Evolutionary conservation across 2,113 vertebrate genomes (phyloP), one percentile per base, ranked within the genome.

Genomic region (Dendropsophus ebraccatus): DNA sequence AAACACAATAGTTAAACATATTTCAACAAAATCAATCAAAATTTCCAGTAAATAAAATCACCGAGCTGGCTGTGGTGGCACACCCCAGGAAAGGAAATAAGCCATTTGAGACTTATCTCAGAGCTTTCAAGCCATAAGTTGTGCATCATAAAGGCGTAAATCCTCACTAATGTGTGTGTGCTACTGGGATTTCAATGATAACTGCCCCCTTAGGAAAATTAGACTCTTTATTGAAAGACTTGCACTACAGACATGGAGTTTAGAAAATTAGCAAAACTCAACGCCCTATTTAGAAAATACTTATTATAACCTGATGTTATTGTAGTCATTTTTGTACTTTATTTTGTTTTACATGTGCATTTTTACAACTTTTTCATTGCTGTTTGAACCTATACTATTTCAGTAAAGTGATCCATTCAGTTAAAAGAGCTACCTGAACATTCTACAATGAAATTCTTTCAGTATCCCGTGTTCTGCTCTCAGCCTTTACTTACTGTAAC

Each of bases 141-240:
- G 28, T 73, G 37, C 78, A 25, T 19, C 32, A 86, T 80, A 87
- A 90, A 82, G 89, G 94, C 90, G 94, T 95, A 96, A 96, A 95
- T 93, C 92, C 88, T 88, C 93, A 91, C 95, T 96, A 95, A 96
- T 93, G 92, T 94, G 92, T 87, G 88, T 92, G 89, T 91, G 91
- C 90, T 89, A 91, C 83, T 89, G 93, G 93, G 93, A 93, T 90
- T 92, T 93, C 91, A 90, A 92, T 91, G 93, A 94, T 94, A 94
- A 95, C 93, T 92, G 90, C 92, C 93, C 95, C 87, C 92, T 88
- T 89, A 90, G 90, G 91, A 91, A 86, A 75, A 88, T 80, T 54
- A 74, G 87, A 84, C 88, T 95, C 92, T 88, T 94, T 94, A 94
- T 92, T 93, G 93, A 87, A 91, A 93, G 91, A 88, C 89, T 92